A percentile compares a stretch with the other conserved stretches of the same genome.
phyloP scores from a whole-genome alignment of 2,888 invertebrate species.

The Drosophila longiperda region DNA sequence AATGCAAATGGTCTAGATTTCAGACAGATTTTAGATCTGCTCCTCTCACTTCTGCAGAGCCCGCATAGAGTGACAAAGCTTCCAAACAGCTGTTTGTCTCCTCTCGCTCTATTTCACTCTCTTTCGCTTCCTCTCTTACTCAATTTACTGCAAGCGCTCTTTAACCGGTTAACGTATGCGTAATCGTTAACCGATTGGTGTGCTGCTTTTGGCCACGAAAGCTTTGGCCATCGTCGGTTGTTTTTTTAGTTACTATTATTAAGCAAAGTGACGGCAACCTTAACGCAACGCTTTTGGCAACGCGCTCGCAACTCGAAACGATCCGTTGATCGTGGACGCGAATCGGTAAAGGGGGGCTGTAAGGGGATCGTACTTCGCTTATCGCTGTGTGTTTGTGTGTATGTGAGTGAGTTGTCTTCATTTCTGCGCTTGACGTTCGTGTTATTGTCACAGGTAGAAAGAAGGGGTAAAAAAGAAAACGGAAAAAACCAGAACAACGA shows the following conservation, averaged over 20 bases:
- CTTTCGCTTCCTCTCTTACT: not conserved
- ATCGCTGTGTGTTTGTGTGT: slow-evolving; percentile 2
- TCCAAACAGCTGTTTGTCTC: slow-evolving; percentile 50
- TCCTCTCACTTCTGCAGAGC: not conserved
- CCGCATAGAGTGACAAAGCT: slow-evolving; percentile 11
- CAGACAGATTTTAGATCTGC: not conserved
- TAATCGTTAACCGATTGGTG: slow-evolving; percentile 45
- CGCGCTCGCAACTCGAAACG: slow-evolving; percentile 56
- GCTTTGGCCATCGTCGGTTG: slow-evolving; percentile 36
- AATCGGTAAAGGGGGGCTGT: slow-evolving; percentile 36
- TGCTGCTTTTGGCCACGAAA: slow-evolving; percentile 31
- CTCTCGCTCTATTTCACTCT: slow-evolving; percentile 3
- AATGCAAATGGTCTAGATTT: slow-evolving; percentile 13
- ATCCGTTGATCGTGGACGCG: slow-evolving; percentile 44
- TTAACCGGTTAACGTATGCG: slow-evolving; percentile 28
- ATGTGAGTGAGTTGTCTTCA: slow-evolving; percentile 46
- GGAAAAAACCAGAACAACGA: slow-evolving; percentile 43
- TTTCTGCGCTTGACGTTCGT: slow-evolving; percentile 42
- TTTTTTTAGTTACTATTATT: slow-evolving; percentile 81
- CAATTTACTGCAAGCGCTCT: slow-evolving; percentile 4
- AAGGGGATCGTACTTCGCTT: slow-evolving; percentile 33
- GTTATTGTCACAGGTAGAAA: slow-evolving; percentile 45
- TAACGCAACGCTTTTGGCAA: slow-evolving; percentile 63
- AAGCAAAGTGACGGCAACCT: slow-evolving; percentile 76
- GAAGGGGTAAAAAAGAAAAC: slow-evolving; percentile 24